phyloP scores from a whole-genome alignment of 2,797 vertebrate genomes.

The Dipus sagitta region DNA sequence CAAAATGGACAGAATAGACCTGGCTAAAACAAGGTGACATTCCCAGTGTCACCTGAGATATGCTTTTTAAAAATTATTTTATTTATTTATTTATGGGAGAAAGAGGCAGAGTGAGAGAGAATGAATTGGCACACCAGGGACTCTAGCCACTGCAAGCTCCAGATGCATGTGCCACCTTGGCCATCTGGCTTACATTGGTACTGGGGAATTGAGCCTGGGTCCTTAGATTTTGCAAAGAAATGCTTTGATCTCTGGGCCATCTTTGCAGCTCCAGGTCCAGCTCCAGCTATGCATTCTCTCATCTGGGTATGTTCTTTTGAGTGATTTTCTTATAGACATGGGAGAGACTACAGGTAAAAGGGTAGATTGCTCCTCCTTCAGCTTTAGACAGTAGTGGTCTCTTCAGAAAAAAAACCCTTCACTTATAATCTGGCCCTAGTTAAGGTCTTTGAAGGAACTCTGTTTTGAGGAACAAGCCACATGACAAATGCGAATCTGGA shows the following conservation, averaged over 20 bases:
- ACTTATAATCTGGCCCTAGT: slow-evolving; percentile 30
- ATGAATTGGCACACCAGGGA: no score
- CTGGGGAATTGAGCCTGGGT: no score
- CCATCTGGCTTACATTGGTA: no score
- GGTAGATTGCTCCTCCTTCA: not conserved
- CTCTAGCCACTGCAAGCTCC: no score
- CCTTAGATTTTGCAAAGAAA: no score
- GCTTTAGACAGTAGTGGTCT: slow-evolving; percentile 45
- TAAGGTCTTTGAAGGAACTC: slow-evolving; percentile 57
- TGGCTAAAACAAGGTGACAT: not conserved
- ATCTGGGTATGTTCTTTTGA: not conserved
- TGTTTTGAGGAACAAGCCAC: slow-evolving; percentile 26
- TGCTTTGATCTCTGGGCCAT: no score
- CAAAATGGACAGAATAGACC: not conserved
- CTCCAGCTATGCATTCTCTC: not conserved
- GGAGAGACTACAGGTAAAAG: slow-evolving; percentile 11
- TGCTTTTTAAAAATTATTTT: not conserved
- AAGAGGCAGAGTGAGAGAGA: no score
- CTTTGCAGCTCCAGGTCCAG: no score
- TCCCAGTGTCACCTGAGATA: not conserved
- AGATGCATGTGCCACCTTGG: no score
- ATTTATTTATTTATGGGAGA: no score
- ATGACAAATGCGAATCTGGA: slow-evolving; percentile 67
- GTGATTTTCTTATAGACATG: not conserved
- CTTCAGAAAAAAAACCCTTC: not conserved